Conservation (phyloP, 2,113 vertebrate species). For the Burhinus bistriatus region DNA sequence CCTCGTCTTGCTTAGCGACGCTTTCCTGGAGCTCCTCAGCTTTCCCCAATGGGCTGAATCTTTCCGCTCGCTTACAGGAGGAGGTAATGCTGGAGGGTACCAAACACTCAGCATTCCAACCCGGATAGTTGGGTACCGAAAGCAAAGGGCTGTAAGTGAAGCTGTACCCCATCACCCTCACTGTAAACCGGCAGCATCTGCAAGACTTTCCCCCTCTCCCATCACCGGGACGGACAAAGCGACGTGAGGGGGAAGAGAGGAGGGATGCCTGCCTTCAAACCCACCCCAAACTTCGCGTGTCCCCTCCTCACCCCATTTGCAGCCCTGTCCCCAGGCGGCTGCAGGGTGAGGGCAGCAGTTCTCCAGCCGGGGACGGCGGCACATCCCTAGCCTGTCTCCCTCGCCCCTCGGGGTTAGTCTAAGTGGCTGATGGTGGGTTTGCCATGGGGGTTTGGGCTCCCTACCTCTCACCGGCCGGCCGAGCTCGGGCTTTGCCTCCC, state of each 20-base stretch:
- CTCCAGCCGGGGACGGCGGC: rapidly evolving
- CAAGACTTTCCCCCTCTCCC: neutral
- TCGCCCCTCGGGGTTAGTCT: neutral
- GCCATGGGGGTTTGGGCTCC: neutral
- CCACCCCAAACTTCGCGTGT: neutral
- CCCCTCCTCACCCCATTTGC: neutral
- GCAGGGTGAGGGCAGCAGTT: neutral
- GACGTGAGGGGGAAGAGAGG: rapidly evolving
- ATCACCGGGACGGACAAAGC: rapidly evolving
- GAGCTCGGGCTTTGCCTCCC: neutral
- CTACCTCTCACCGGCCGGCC: neutral
- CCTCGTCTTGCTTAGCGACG: neutral
- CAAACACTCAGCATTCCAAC: neutral
- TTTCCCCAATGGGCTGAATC: neutral
- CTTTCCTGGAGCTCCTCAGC: neutral
- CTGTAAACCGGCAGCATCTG: rapidly evolving
- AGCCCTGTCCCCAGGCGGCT: neutral
- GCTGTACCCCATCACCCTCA: neutral
- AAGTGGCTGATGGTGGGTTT: rapidly evolving
- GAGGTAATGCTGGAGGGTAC: neutral
- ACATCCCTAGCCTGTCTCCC: neutral
- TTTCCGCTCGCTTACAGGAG: neutral
- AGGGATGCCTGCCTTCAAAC: neutral
- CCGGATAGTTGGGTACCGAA: rapidly evolving
- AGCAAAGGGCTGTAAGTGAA: no score